These are phyloP conservation scores for Drosophila miranda DNA, from an alignment of 1,140 invertebrate genomes.

Conservation along the genomic window DNA sequence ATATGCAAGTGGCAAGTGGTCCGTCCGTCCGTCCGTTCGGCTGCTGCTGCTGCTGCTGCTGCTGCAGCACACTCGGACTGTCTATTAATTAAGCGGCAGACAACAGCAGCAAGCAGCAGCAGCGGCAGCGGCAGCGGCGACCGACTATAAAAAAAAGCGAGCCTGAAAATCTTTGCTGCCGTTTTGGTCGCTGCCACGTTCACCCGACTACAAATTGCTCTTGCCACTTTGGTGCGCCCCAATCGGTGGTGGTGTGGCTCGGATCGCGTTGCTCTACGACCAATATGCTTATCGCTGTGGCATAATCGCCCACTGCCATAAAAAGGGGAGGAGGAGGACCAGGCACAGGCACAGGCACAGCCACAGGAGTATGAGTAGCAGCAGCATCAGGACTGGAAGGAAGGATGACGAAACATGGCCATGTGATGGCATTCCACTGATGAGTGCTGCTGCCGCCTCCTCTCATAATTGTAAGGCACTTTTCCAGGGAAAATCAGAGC, in stretches of 20 bases:
- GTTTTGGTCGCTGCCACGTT: slow-evolving; percentile 75
- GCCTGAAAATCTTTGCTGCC: slow-evolving; percentile 56
- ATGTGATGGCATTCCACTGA: slow-evolving; percentile 12
- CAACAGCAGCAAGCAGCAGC: slow-evolving; percentile 9
- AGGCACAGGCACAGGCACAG: background rate
- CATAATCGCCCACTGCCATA: slow-evolving; percentile 42
- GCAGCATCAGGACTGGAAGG: slow-evolving; percentile 6
- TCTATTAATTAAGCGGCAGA: slow-evolving; percentile 74
- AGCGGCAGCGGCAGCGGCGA: slow-evolving; percentile 23
- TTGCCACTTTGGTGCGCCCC: slow-evolving; percentile 71
- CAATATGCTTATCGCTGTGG: slow-evolving; percentile 72
- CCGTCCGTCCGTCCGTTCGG: background rate
- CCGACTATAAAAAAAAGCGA: slow-evolving; percentile 29
- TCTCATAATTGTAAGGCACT: slow-evolving; percentile 29
- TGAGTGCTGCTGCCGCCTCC: slow-evolving; percentile 1
- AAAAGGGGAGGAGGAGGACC: slow-evolving; percentile 2
- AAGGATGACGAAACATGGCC: slow-evolving; percentile 21
- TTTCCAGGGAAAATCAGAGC: slow-evolving; percentile 27
- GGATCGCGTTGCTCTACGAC: slow-evolving; percentile 37
- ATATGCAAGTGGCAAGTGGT: slow-evolving; percentile 73
- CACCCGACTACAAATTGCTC: slow-evolving; percentile 75
- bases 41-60: background rate
- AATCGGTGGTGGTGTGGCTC: slow-evolving; percentile 29
- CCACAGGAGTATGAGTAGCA: too few species aligned
- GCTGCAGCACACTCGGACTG: slow-evolving; percentile 40